phyloP scores from a whole-genome alignment of 2,113 vertebrate species.

The Carlito syrichta region DNA sequence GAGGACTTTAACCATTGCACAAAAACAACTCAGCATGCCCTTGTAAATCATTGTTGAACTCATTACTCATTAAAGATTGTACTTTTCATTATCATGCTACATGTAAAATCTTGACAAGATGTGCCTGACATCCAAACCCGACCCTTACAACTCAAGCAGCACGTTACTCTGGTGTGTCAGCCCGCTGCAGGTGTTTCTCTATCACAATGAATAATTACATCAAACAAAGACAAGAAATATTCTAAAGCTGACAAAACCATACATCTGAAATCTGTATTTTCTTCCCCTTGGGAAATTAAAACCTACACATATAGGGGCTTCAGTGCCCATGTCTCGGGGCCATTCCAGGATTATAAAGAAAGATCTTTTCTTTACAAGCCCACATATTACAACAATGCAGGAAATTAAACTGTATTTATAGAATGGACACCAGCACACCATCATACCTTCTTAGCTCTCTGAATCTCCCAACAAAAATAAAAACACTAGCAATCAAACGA shows the following conservation, averaged over 20 bases:
- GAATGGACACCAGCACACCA: constrained; percentile 46
- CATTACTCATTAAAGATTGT: constrained; percentile 53
- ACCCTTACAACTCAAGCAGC: background rate
- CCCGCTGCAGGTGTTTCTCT: constrained; percentile 30
- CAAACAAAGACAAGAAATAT: constrained; percentile 65
- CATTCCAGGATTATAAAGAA: constrained; percentile 69
- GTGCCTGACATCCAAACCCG: constrained; percentile 16
- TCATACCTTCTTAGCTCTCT: constrained; percentile 62
- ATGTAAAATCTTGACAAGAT: constrained; percentile 37
- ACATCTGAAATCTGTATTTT: constrained; percentile 50
- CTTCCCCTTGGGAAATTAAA: constrained; percentile 74
- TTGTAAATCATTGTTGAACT: constrained; percentile 59
- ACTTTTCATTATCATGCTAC: constrained; percentile 26
- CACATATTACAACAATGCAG: constrained; percentile 38
- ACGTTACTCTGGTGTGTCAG: background rate
- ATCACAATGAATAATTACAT: constrained; percentile 65
- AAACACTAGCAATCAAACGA: constrained; percentile 81
- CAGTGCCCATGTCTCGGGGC: constrained; percentile 69
- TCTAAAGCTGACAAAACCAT: constrained; percentile 67
- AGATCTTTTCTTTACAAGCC: constrained; percentile 48
- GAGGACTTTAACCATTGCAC: constrained; percentile 57
- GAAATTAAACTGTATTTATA: constrained; percentile 67
- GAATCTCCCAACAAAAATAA: constrained; percentile 80
- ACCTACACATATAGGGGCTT: constrained; percentile 61
- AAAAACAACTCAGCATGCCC: constrained; percentile 22